Evolutionary conservation across 2,113 vertebrate species (phyloP), one percentile per base, ranked within the genome.

Genomic region (Lynx canadensis): DNA sequence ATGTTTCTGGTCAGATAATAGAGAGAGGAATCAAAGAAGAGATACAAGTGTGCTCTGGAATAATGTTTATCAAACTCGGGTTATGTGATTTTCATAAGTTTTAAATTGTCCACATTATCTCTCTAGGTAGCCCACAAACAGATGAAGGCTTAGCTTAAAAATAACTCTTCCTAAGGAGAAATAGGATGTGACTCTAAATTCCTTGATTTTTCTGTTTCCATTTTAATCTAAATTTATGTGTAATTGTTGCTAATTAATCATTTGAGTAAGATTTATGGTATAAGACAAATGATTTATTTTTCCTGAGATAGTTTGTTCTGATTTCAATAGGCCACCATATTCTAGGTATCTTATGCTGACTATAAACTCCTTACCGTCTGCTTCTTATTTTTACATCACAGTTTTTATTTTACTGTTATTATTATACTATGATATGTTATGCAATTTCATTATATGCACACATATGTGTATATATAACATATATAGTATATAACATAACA

Each of bases 1-100:
- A 31, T 93, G 31, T 95, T 97, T 94, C 12, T 81, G 4, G 41
- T 88, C 60, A 79, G 16, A 89, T 50, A 89, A 83, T n/a, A 69
- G 31, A 55, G 48, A 90, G 94, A 9, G 2, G 36, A 74, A 78
- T 91, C 25, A 38, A 96, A 78, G 27, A 88, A 71, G 25, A 63
- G 29, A 78, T 6, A 21, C 4, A 89, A 69, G 5, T 15, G 21
- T 55, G 15, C 18, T 45, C 31, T 13, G 50, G 8, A 0, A 1
- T 79, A 25, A 76, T 83, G 48, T 50, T 73, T 33, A 63, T 29
- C 38, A 55, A 89, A 48, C 13, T 93, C 13, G 5, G 7, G 14
- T 69, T 93, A 57, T 55, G 21, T 41, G 65, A 18, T 78, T 94
- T 88, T 79, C 50, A 66, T 68, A 84, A 91, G 71, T 93, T 97